Conservation (phyloP, 2,888 invertebrate species). For the Chloroclysta siterata region DNA sequence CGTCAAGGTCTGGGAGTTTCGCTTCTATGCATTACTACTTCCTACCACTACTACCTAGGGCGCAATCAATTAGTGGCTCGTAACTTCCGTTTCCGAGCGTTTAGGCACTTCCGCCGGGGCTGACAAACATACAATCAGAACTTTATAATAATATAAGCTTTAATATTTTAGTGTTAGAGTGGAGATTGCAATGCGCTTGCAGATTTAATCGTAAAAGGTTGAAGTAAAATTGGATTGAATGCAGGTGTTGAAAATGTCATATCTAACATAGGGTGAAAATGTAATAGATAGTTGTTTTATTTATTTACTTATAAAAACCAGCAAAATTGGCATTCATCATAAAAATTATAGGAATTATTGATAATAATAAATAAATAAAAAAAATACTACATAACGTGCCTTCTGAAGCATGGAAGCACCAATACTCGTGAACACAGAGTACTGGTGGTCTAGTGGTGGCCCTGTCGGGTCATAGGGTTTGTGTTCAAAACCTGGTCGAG, state of each 20-base stretch:
- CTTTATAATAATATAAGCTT: conserved; percentile 24
- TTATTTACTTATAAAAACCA: neutral
- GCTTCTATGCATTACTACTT: conserved; percentile 7
- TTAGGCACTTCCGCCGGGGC: conserved; percentile 78
- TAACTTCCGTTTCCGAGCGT: conserved; percentile 79
- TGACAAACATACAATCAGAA: conserved; percentile 34
- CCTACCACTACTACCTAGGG: conserved; percentile 44
- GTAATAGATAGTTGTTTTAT: too few species aligned
- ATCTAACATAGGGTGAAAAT: neutral
- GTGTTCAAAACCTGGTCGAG: too few species aligned
- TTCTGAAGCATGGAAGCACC: too few species aligned
- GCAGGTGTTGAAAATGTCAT: conserved; percentile 24
- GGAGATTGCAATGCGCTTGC: conserved; percentile 9
- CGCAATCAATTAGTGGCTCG: conserved; percentile 80
- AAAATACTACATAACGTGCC: too few species aligned
- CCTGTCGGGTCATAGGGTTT: too few species aligned
- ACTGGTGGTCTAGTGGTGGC: too few species aligned
- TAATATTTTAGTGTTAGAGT: conserved; percentile 18
- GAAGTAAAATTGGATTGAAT: conserved; percentile 20
- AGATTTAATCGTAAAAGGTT: conserved; percentile 24
- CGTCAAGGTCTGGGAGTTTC: conserved; percentile 5
- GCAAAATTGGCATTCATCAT: neutral
- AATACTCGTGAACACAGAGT: too few species aligned
- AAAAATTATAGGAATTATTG: too few species aligned
- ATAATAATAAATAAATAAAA: too few species aligned